Conservation (phyloP, 2,888 invertebrate species). For the Hymenopus coronatus region DNA sequence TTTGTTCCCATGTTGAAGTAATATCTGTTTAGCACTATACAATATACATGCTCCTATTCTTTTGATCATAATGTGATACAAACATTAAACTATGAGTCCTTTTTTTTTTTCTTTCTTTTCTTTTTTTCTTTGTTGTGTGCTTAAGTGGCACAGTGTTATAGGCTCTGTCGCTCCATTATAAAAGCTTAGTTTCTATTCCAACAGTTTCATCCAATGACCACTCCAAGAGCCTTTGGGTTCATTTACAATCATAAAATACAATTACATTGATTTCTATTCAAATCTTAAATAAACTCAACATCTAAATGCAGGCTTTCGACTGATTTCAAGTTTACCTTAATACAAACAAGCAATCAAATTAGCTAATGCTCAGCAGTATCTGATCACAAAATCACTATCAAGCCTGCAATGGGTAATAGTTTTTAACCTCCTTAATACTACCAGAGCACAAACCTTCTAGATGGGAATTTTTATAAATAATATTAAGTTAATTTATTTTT, state of each 20-base stretch:
- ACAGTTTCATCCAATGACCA: not conserved
- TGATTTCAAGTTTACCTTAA: not conserved
- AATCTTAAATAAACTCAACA: not conserved
- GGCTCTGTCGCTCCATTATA: not conserved
- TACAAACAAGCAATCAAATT: not conserved
- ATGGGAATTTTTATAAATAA: not conserved
- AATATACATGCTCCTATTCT: not conserved
- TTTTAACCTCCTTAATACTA: not conserved
- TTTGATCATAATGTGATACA: not conserved
- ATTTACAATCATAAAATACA: not conserved
- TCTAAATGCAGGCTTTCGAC: not conserved
- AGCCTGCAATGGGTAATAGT: not conserved
- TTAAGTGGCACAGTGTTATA: not conserved
- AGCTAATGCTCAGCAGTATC: not conserved
- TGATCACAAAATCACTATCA: not conserved
- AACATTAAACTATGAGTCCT: not conserved
- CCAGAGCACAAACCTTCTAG: not conserved
- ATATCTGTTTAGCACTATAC: not conserved
- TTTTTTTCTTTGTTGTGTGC: not conserved
- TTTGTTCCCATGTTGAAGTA: not conserved
- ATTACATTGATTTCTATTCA: not conserved
- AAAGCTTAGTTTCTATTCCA: not conserved
- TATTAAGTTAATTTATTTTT: not conserved
- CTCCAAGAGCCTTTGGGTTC: not conserved
- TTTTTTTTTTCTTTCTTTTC: not conserved